Base-by-base conservation (phyloP, 1,140 invertebrate species). In the Pseudomyrmex concolor region DNA sequence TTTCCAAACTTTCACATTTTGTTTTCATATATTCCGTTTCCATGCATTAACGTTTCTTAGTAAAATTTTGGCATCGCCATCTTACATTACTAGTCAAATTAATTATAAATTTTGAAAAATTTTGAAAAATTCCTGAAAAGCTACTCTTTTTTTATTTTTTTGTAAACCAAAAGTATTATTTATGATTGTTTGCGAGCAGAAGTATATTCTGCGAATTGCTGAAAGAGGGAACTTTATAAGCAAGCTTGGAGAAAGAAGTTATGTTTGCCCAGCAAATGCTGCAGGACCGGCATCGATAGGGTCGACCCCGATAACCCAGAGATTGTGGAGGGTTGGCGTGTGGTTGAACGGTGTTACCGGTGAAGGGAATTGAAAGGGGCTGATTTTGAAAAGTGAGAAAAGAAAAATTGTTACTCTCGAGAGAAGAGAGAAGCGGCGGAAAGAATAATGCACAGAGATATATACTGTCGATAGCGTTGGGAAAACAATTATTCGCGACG, bases 401-500 rank as follows among this genome's bases (percentile, higher is more conserved):
- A 19, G n/a, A 55, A 15, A 15, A 67, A 57, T 34, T 48, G 50
- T 45, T 77, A 77, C 63, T 77, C 45, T 13, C 34, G 34, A 34
- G 34, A 34, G 5, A 34, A 34, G 74, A 51, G 45, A 48, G 25
- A 48, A 48, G 45, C 48, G 25, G 10, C 15, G 7, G 15, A 43
- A 54, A 80, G 50, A 45, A 19, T 13, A 45, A 43, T 17, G 55
- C 25, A 9, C 48, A 48, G 12, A 60, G 34, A 51, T 51, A 22
- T 51, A 78, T 51, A 64, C 19, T 70, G 86, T 68, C 68, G 48
- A 19, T 34, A 64, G 17, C 50, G 19, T 83, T 77, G 59, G 34
- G 34, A 66, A 86, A 87, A 84, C 86, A 78, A 87, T 86, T 86
- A 86, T 48, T 72, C 54, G 50, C 7, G 10, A 70, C 22, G 67